Base-by-base conservation (phyloP, 2,888 invertebrate species). In the Cheilosia urbana region DNA sequence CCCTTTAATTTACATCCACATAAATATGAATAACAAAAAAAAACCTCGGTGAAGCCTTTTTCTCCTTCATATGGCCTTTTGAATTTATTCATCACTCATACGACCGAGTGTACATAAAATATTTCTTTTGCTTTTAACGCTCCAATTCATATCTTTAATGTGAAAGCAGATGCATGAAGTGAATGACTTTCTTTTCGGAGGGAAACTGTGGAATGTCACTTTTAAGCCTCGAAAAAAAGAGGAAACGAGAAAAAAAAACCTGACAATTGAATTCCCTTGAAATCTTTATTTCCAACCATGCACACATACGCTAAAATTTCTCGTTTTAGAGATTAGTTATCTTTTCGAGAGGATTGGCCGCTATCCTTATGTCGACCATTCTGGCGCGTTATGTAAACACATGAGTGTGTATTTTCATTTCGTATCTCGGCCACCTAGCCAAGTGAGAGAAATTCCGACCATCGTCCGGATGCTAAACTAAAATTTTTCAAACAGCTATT, bases 21-120 rank as follows among this genome's bases (percentile, higher is more conserved):
- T n/a, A 30, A 55, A 53, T 27, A 19, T 5, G 21, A 45, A 53
- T 9, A 30, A 45, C n/a, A 63, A 65, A 17, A 4, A 13, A 2
- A 47, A 49, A 30, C 21, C 4, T n/a, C 19, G n/a, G 17, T n/a
- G 19, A 47, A 47, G 11, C 17, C 17, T 47, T 27, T 57, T 45
- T 42, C 30, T 42, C 55, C 15, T 63, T 34, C 34, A 27, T 27
- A 40, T 53, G 66, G 40, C 66, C 37, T 30, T 68, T 60, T 21
- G 42, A 76, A 34, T 68, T 55, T 53, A 34, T 37, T 55, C 30
- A 71, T 69, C 27, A 78, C 77, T 78, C 77, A 78, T 71, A 78
- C 71, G 55, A 62, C 55, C 62, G 17, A 77, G 62, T 71, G 37
- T 21, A 51, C 21, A 21, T 4, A 53, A 6, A 24, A 9, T 51